Evolutionary conservation across 2,797 vertebrate species (phyloP), one percentile per base, ranked within the genome.

Genomic region (Brotula barbata): DNA sequence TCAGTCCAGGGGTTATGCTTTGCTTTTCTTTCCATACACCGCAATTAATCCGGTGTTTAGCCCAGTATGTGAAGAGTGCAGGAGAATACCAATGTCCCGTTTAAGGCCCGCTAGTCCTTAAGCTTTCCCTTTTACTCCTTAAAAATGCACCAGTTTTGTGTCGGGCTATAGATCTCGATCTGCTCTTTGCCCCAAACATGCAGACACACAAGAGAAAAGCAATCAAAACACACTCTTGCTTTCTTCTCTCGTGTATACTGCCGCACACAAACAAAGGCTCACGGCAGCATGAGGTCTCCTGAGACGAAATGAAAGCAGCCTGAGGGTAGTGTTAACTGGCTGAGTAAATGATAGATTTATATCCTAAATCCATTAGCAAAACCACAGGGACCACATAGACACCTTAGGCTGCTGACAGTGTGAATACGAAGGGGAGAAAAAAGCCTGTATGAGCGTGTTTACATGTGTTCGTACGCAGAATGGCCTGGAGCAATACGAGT

Each of bases 21-120:
- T 89, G 75, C 87, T 89, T 89, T 89, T 89, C 87, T 88, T 85
- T 89, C 84, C 81, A 87, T 84, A 82, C 85, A 16, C 76, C 50
- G 68, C 90, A 90, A 90, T 92, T 90, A 91, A 89, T 86, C 79
- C 86, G 73, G 81, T 80, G 83, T 88, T 88, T 87, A 89, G 86
- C 84, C 80, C 76, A 2, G 54, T 56, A 15, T 77, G 77, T 67
- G 84, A 66, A 63, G 77, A 82, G 81, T 73, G 84, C 82, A 54
- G 77, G 71, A 67, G 89, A 90, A 91, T 91, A 89, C 88, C 89
- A 90, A 91, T 89, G 89, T 85, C 85, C 86, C 77, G 53, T 85
- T 90, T 87, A 88, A 67, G 73, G 66, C 58, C 55, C 1, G 43
- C 64, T 68, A 59, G 68, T 69, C 81, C 79, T 58, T 72, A 82